Conservation (phyloP, 2,888 invertebrate species). For the Caenorhabditis sp. region DNA sequence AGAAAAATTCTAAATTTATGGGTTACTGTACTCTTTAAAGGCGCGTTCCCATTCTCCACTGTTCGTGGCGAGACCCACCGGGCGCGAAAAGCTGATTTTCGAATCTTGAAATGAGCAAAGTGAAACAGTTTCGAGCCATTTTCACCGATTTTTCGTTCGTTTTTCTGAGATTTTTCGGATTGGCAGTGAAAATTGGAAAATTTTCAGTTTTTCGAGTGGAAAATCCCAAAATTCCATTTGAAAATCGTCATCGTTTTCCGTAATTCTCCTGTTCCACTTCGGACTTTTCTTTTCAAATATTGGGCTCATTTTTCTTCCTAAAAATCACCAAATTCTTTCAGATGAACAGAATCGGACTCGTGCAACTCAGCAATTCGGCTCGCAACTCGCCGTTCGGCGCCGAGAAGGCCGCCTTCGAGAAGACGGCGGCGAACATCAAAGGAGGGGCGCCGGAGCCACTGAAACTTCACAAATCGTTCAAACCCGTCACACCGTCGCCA, state of each 20-base stretch:
- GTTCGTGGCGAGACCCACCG: constrained; percentile 22
- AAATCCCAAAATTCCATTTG: no score
- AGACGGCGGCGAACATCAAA: constrained; percentile 6
- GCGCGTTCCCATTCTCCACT: background rate
- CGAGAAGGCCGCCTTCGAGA: constrained; percentile 39
- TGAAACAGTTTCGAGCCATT: background rate
- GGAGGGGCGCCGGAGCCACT: constrained; percentile 30
- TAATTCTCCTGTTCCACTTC: background rate
- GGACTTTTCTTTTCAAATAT: no score
- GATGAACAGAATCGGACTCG: constrained; percentile 57
- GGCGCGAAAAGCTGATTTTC: constrained; percentile 3
- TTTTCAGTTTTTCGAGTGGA: no score
- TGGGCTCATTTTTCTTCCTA: background rate
- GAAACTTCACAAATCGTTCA: constrained; percentile 33
- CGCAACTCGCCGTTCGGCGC: constrained; percentile 56
- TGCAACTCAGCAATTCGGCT: constrained; percentile 57
- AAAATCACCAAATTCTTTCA: background rate
- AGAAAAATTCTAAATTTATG: no score
- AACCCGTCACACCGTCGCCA: constrained; percentile 51
- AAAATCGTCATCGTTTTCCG: background rate
- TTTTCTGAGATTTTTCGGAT: constrained; percentile 6
- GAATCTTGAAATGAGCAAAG: no score
- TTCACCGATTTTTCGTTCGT: background rate
- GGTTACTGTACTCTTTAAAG: background rate
- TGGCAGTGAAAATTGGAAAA: no score